Evolutionary conservation across 1,140 invertebrate species (phyloP), one percentile per base, ranked within the genome.

Genomic region (Vollenhovia emeryi): DNA sequence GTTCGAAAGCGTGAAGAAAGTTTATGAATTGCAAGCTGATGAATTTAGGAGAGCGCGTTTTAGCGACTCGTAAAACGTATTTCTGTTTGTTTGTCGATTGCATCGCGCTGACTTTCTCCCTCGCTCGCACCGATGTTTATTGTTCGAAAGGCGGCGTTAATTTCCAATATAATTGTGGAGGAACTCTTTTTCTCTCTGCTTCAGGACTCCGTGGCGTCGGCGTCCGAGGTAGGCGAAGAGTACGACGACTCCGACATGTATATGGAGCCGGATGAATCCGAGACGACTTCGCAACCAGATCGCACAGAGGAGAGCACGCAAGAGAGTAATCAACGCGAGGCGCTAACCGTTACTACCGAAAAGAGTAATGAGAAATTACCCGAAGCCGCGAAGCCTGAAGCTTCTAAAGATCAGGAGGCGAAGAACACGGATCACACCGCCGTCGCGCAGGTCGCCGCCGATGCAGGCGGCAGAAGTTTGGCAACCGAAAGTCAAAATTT

Each of bases 231-330:
- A 0, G 89, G 86, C 27, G 91, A 92, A 0, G 94, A 94, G 9
- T 95, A 94, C 79, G 94, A 95, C 74, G 94, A 95, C 66, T 94
- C 94, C 0, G 94, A 95, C 76, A 95, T 95, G 92, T 95, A 93
- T 48, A 95, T 95, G 94, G 94, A 95, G 64, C 93, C 94, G 0
- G 94, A 95, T 27, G 91, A 87, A 7, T 85, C 92, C 0, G 93
- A 92, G 30, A 90, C 75, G n/a, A 82, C 84, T 24, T 45, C 43
- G 88, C 43, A 55, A 33, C 2, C 89, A 79, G 13, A 87, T 69
- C n/a, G 73, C 85, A 13, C 68, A 59, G 59, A 82, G 76, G 15
- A 9, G 15, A 48, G 8, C 11, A 69, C 13, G 68, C 43, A 24
- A 30, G 45, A 8, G 27, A 55, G 11, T 21, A 40, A 43, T 4